Evolutionary conservation across 2,113 vertebrate species (phyloP).

Genomic region (Oreotrochilus melanogaster): DNA sequence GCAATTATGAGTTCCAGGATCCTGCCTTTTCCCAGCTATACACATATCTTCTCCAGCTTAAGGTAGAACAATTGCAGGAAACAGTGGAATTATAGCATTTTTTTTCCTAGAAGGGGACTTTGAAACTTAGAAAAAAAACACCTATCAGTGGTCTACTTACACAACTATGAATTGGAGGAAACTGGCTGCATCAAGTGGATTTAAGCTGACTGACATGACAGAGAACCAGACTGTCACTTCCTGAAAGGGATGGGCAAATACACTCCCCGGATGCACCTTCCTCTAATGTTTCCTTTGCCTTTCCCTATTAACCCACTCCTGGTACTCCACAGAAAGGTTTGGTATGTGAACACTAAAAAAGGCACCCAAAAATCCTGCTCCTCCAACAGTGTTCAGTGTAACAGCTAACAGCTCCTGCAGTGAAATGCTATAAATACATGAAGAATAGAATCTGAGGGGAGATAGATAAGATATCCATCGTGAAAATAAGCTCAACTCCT

Average conservation of each 20-base stretch:
- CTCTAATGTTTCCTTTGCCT: constrained; percentile 72
- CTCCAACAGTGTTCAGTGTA: background rate
- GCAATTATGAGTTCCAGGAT: constrained; percentile 76
- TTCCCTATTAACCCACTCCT: constrained; percentile 48
- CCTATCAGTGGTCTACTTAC: constrained; percentile 72
- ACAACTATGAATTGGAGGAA: constrained; percentile 81
- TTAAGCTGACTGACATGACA: constrained; percentile 75
- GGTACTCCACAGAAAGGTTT: background rate
- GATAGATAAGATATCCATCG: background rate
- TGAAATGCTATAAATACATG: background rate
- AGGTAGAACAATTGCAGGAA: constrained; percentile 86
- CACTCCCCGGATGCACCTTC: constrained; percentile 80
- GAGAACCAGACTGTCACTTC: constrained; percentile 75
- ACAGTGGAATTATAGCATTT: constrained; percentile 74
- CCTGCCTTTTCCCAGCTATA: constrained; percentile 76
- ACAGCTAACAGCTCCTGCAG: background rate
- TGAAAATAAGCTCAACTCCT: background rate
- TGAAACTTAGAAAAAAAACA: constrained; percentile 71
- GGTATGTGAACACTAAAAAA: background rate
- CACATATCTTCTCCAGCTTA: constrained; percentile 78
- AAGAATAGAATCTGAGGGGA: background rate
- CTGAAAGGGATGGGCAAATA: constrained; percentile 70
- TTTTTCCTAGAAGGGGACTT: constrained; percentile 76
- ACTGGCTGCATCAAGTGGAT: constrained; percentile 62
- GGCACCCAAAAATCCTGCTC: background rate